Evolutionary conservation across 2,888 invertebrate species (phyloP).

Genomic region (Isotomurus palustris): DNA sequence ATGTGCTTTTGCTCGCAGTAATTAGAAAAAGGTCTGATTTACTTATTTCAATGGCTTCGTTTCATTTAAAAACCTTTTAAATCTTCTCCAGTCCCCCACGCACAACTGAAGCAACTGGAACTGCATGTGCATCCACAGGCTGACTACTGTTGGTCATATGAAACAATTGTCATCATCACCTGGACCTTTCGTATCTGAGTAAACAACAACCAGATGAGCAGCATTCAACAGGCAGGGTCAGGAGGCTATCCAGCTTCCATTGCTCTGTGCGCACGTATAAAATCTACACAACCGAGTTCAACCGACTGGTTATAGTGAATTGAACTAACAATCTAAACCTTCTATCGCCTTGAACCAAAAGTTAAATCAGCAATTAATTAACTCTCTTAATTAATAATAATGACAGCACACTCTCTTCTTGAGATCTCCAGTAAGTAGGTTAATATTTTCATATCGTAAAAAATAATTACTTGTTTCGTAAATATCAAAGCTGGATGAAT

Average conservation of each 20-base stretch:
- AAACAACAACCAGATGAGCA: background rate
- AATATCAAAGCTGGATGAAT: too few relatives aligned
- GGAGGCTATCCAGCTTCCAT: background rate
- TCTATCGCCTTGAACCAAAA: too few relatives aligned
- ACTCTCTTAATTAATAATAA: too few relatives aligned
- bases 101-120: background rate
- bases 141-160: background rate
- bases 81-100: background rate
- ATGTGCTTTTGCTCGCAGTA: background rate
- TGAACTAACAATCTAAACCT: too few relatives aligned
- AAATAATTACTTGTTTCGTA: too few relatives aligned
- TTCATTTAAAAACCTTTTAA: background rate
- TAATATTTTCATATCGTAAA: too few relatives aligned
- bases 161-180: slow-evolving; percentile 3
- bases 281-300: too few relatives aligned
- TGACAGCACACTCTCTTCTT: too few relatives aligned
- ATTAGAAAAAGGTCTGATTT: background rate
- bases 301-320: too few relatives aligned
- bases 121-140: background rate
- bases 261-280: too few relatives aligned
- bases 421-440: too few relatives aligned
- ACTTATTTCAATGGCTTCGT: slow-evolving; percentile 2
- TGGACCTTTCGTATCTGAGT: background rate
- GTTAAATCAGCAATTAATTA: too few relatives aligned
- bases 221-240: background rate